Base-by-base conservation (phyloP, 1,140 invertebrate genomes). In the Akabosia matsudoensis region DNA sequence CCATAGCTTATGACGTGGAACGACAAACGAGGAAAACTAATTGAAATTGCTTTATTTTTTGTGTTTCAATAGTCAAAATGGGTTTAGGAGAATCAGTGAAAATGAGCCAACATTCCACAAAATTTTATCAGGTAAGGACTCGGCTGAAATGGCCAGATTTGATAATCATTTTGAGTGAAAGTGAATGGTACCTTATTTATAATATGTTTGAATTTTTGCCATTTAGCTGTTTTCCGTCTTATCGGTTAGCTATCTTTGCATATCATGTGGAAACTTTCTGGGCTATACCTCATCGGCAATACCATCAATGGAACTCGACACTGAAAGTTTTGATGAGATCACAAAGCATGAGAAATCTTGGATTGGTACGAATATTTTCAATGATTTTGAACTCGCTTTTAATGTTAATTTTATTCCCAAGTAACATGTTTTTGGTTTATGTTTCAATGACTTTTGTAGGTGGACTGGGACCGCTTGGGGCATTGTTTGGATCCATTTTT, bases 201-300 rank as follows among this genome's bases (percentile, higher is more conserved):
- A 22, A 24, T 56, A 3, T 56, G n/a, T 22, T 24, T 56, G 3
- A 4, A n/a, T 56, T 70, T 26, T 52, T 67, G 7, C 37, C 37
- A 45, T 45, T 33, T 34, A 80, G 79, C 24, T 78, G 18, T 61
- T 71, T 33, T 73, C 77, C 1, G 71, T 75, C 4, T 31, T 78
- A 10, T 61, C 28, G 0, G 76, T 80, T 0, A 74, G 64, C 16
- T 78, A 73, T 24, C 24, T 77, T 0, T 76, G 77, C 56, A 77
- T 80, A 24, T 78, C 77, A 13, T 73, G 74, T 31, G 79, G 79
- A 22, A 76, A 77, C 45, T 77, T 77, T 34, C 54, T 80, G 18
- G 79, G 77, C 7, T 80, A 75, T 34, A 78, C 79, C 14, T 76
- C 77, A 1, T 52, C 75, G 0, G 79, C 77, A 1, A 51, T 78